Base-by-base conservation (phyloP, 1,140 invertebrate genomes). In the Zeugodacus cucurbitae region DNA sequence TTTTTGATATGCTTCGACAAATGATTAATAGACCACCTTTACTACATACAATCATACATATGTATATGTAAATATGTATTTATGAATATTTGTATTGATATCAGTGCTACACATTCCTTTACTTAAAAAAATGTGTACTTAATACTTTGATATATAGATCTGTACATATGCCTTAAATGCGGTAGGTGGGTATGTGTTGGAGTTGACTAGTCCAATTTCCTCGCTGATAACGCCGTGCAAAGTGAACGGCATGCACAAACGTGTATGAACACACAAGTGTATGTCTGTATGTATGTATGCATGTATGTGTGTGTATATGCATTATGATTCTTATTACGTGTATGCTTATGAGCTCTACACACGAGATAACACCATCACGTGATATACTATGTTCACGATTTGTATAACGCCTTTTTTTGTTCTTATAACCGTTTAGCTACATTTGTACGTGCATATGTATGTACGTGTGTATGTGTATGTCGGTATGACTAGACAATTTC, bases 341-440 rank as follows among this genome's bases (percentile, higher is more conserved):
- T 37, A 22, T 4, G 22, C 67, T 32, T 34, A 70, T 20, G 67
- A 10, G 67, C 34, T 41, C 34, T n/a, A 37, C 4, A 37, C 67
- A 74, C 67, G 67, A 74, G 67, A 74, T 74, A 74, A 74, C 32
- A 34, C 67, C 29, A 74, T 74, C 67, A 74, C 67, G 67, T 74
- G 67, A 74, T 74, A 41, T 32, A 54, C 48, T 20, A 41, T 41
- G 64, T 67, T 17, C 64, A 74, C 29, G 20, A 41, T 54, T 54
- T 54, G 48, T 54, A 54, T 17, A 32, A 37, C 17, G 34, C 34
- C 17, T 74, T 34, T 74, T 34, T 74, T 74, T 41, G 67, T 6
- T 74, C 67, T 41, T 14, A 37, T 5, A 32, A 7, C 64, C 32
- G 10, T 20, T 17, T n/a, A 59, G 11, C 6, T 59, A 59, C 26